Base-by-base conservation (phyloP, 2,888 invertebrate genomes). In the Lucinisca nassula region DNA sequence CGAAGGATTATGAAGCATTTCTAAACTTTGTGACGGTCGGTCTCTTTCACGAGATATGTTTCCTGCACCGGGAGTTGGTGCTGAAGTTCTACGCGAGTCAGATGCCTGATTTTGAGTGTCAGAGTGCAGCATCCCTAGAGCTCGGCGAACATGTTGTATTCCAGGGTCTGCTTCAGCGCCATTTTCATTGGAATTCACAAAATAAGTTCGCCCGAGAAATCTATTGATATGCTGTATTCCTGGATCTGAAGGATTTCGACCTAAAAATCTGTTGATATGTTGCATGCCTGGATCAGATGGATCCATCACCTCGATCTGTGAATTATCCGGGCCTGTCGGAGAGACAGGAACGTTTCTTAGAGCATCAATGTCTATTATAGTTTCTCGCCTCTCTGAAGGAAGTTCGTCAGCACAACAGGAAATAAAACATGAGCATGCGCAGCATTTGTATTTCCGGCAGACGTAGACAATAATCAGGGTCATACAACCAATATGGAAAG, bases 161-260 rank as follows among this genome's bases (percentile, higher is more conserved):
- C 67, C 67, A 67, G 35, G 1, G 21, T 67, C 67, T 2, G 67
- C 32, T 35, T 67, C 67, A 17, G 17, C 35, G 6, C 27, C 27
- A 61, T 61, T 61, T 10, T 67, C 35, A 67, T 67, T 67, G 35
- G 8, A 32, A 30, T 67, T 67, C 21, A 35, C 6, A 67, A 67
- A 67, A 35, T 67, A 67, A 1, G 12, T 24, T 14, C 45, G 40
- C 2, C 74, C 74, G 2, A 74, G 38, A 30, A 74, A 74, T 74
- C 49, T 40, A 45, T 74, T 74, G 35, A 74, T 49, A n/a, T 74
- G 74, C 21, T 74, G 45, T 49, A 74, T n/a, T 27, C 61, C 61
- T 30, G 61, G 61, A 30, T 61, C 61, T 12, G 24, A 27, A 10
- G 61, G 61, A 30, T 30, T 61, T n/a, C 61, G 61, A 10, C 61